Conservation (phyloP, 2,888 invertebrate species). For the Pyrgus malvae region DNA sequence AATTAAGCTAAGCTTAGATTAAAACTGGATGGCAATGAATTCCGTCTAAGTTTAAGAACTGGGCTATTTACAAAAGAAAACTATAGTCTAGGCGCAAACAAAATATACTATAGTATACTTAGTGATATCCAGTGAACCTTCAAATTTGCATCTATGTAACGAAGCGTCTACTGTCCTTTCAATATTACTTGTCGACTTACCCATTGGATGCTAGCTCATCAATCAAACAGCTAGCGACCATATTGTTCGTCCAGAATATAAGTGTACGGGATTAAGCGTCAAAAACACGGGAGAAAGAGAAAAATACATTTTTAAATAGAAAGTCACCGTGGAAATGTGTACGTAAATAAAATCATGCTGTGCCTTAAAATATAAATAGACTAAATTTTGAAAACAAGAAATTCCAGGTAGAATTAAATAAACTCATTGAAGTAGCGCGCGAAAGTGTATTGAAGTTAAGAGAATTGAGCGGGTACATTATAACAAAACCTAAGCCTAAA, state of each 20-base stretch:
- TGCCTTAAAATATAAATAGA: constrained; percentile 44
- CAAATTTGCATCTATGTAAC: constrained; percentile 52
- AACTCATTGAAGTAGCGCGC: constrained; percentile 5
- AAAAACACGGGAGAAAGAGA: constrained; percentile 75
- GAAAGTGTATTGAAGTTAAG: constrained; percentile 6
- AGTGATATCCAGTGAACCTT: constrained; percentile 20
- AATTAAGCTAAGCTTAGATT: constrained; percentile 18
- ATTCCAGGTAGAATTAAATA: constrained; percentile 23
- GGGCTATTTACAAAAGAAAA: constrained; percentile 11
- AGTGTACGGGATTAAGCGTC: constrained; percentile 72
- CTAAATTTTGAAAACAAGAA: constrained; percentile 26
- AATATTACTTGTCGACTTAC: constrained; percentile 82
- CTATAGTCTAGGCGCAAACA: constrained; percentile 36
- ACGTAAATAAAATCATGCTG: constrained; percentile 65
- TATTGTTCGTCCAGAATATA: constrained; percentile 62
- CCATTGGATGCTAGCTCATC: constrained; percentile 91
- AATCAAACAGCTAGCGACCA: constrained; percentile 89
- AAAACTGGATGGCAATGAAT: constrained; percentile 1
- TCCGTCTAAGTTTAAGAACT: background rate
- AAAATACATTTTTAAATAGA: constrained; percentile 65
- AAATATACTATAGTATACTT: constrained; percentile 27
- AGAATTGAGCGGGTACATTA: background rate
- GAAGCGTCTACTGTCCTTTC: constrained; percentile 64
- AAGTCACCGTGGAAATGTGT: constrained; percentile 58
- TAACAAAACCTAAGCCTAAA: constrained; percentile 10